A percentile compares a stretch with the other conserved stretches of the same genome.
Evolutionary conservation across 35 echinoderm and acorn worm species (phyloP).

Genomic region (Patiria miniata): DNA sequence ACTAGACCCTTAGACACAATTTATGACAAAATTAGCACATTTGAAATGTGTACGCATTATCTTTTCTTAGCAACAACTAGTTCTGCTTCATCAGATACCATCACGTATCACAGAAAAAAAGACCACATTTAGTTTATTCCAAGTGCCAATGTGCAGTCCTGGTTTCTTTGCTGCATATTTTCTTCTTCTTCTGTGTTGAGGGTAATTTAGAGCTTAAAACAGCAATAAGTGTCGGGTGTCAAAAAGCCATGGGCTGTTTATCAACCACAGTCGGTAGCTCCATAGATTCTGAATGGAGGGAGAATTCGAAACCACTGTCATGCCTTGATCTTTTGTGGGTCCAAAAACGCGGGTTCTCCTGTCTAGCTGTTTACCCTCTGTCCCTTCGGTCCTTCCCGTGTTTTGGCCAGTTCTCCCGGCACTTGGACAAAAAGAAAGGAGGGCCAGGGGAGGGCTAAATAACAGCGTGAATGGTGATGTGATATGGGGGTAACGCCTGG

Average conservation of each 20-base stretch:
- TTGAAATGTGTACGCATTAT: no score
- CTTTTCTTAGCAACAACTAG: no score
- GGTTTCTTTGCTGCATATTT: no score
- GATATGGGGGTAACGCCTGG: constrained; percentile 4
- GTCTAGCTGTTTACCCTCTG: not conserved
- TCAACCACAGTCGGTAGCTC: not conserved
- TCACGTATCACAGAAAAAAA: no score
- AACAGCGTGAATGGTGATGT: not conserved
- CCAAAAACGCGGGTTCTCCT: not conserved
- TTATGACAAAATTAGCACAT: no score
- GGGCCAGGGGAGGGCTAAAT: not conserved
- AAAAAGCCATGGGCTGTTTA: constrained; percentile 7
- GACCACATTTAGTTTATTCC: no score
- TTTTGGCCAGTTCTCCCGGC: not conserved
- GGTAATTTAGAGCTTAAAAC: constrained; percentile 14
- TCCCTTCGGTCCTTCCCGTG: not conserved
- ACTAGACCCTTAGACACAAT: no score
- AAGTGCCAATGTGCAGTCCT: no score
- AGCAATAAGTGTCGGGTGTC: constrained; percentile 1
- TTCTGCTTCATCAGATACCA: no score
- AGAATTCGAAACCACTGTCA: constrained; percentile 18
- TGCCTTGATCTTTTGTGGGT: constrained; percentile 9
- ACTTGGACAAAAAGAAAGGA: not conserved
- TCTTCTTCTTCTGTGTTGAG: no score
- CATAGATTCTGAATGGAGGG: not conserved